Evolutionary conservation across 2,797 vertebrate species (phyloP), one percentile per base, ranked within the genome.

Genomic region (Eidolon dupreanum): DNA sequence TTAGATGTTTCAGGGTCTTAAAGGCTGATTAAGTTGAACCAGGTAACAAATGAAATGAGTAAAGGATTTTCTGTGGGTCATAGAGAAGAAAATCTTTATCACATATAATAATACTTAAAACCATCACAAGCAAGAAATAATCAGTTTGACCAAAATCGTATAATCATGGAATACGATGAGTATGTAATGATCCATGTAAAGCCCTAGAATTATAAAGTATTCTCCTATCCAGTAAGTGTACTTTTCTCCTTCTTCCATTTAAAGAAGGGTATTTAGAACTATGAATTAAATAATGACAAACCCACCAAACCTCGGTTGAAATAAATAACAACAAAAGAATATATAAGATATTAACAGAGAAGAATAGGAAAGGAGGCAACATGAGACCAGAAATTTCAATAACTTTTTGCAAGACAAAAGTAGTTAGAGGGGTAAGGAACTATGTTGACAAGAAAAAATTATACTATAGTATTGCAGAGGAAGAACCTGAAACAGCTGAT

Each of bases 21-120:
- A 79, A 95, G 96, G 89, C 86, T 97, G 96, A 97, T 96, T 97
- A 95, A 89, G 63, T 93, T 94, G 94, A 97, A 74, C 74, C 77
- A 90, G 57, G 70, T 88, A 96, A 95, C 53, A 97, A 91, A 91
- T 89, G 38, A 91, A 93, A 28, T 89, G 65, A 91, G 24, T 83
- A 91, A 93, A 93, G 38, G 73, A 95, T 79, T 71, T 93, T 96
- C 49, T 79, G 49, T 65, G 90, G 91, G 91, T 96, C 86, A 95
- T 7, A 74, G 13, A 85, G 17, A 96, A 89, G 73, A 96, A 96
- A 84, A 70, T 28, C 41, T 87, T 96, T 87, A 94, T 83, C 86
- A 91, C 43, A 90, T 85, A 57, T 83, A 95, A 92, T 97, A 93
- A 83, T 66, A 91, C 13, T 3, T 90, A 88, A 93, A 94, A 55